Conservation (phyloP, 92 coral and sea anemone species). For the Palythoa grandis region DNA sequence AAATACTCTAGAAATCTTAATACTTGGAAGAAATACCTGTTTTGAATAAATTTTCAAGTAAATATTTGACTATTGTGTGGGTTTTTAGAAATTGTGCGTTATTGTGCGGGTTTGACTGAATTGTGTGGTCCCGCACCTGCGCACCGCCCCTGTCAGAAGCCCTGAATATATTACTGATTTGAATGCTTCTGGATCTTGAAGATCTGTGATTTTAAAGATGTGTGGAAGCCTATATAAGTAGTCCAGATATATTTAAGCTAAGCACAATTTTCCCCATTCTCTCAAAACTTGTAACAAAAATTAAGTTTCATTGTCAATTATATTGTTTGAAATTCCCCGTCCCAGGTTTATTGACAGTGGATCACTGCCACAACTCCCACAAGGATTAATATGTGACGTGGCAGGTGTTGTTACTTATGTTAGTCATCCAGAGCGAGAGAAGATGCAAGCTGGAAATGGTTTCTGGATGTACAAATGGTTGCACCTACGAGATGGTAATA, state of each 20-base stretch:
- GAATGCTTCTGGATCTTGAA: not conserved
- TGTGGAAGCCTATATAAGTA: not conserved
- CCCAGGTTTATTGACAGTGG: slow-evolving; percentile 52
- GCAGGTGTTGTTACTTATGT: slow-evolving; percentile 67
- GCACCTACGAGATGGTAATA: slow-evolving; percentile 64
- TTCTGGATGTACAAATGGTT: slow-evolving; percentile 65
- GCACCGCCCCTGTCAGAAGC: no score
- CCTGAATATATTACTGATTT: no score
- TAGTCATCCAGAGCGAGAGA: slow-evolving; percentile 52
- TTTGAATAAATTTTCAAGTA: no score
- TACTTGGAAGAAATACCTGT: no score
- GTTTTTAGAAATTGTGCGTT: no score
- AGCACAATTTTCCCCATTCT: no score
- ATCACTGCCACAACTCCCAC: slow-evolving; percentile 33
- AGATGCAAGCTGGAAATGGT: slow-evolving; percentile 35
- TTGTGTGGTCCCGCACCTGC: no score
- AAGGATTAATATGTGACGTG: slow-evolving; percentile 58
- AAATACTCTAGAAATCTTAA: no score
- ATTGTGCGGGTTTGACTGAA: no score
- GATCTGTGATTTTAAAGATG: not conserved
- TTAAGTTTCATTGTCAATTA: not conserved
- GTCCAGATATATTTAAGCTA: not conserved
- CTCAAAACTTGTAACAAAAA: not conserved
- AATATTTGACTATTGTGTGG: no score
- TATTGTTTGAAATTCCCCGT: not conserved